phyloP scores from a whole-genome alignment of 2,888 invertebrate genomes.

The Arge pagana region DNA sequence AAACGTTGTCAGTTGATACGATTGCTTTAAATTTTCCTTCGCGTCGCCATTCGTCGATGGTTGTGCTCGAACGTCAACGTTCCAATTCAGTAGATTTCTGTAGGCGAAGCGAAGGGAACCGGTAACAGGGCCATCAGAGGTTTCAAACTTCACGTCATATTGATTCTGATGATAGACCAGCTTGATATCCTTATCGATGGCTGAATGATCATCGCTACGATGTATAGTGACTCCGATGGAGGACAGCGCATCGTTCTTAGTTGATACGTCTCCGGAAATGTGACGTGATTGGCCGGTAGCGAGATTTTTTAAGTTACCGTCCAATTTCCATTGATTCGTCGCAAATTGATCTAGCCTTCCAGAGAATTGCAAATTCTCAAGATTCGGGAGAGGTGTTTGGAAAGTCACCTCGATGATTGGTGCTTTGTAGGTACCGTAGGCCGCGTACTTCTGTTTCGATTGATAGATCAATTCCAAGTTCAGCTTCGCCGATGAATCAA shows the following conservation, averaged over 20 bases:
- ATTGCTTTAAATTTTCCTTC: neutral
- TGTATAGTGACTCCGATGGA: conserved; percentile 28
- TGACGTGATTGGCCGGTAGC: conserved; percentile 25
- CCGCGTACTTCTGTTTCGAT: conserved; percentile 36
- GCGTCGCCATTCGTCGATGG: neutral
- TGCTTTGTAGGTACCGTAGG: conserved; percentile 35
- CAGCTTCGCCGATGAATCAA: conserved; percentile 36
- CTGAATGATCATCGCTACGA: conserved; percentile 20
- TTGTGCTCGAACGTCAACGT: conserved; percentile 30
- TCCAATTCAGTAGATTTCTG: conserved; percentile 48
- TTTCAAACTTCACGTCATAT: conserved; percentile 33
- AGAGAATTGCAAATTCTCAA: conserved; percentile 37
- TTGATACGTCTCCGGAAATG: conserved; percentile 29
- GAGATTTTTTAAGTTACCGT: conserved; percentile 41
- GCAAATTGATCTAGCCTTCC: conserved; percentile 36
- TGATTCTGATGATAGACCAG: conserved; percentile 36
- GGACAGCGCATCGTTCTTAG: conserved; percentile 22
- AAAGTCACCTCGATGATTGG: conserved; percentile 35
- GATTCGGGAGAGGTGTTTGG: conserved; percentile 32
- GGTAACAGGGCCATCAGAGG: conserved; percentile 23
- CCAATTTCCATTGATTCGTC: conserved; percentile 31
- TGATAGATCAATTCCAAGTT: conserved; percentile 37
- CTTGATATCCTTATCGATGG: conserved; percentile 18
- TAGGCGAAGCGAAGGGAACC: conserved; percentile 34
- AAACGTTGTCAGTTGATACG: conserved; percentile 37